Evolutionary conservation across 2,113 vertebrate genomes (phyloP).

Genomic region (Hippocampus comes): DNA sequence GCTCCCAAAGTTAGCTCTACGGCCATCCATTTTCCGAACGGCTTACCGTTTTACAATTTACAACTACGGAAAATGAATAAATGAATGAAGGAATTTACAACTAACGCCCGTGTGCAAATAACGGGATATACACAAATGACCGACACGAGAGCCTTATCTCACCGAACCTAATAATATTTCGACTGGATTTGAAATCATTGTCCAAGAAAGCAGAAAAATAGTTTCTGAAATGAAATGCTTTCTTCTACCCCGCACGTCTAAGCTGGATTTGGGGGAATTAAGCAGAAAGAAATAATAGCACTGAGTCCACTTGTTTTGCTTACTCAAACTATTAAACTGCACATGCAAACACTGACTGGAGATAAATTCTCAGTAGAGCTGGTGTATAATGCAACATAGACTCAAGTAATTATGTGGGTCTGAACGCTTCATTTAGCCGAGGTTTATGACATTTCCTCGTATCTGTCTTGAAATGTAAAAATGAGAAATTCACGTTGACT

Average conservation of each 20-base stretch:
- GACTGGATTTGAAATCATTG: conserved; percentile 54
- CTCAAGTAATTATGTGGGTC: conserved; percentile 13
- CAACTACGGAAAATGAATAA: too few relatives aligned
- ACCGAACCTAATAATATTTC: conserved; percentile 46
- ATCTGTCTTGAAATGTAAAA: neutral
- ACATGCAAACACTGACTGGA: conserved; percentile 20
- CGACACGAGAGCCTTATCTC: conserved; percentile 35
- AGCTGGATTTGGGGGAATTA: conserved; percentile 29
- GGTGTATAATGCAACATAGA: conserved; percentile 19
- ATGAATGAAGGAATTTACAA: too few relatives aligned
- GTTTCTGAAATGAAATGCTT: conserved; percentile 50
- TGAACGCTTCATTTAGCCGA: neutral
- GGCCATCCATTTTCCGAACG: neutral
- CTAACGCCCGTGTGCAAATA: conserved; percentile 53
- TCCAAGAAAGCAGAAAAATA: conserved; percentile 38
- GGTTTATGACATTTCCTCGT: neutral
- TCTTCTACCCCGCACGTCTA: conserved; percentile 24
- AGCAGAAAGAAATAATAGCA: conserved; percentile 24
- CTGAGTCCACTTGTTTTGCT: conserved; percentile 26
- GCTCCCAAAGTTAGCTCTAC: neutral
- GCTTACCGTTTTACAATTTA: neutral
- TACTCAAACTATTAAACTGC: conserved; percentile 24
- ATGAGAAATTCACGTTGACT: neutral
- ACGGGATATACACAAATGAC: conserved; percentile 36
- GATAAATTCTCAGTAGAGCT: conserved; percentile 21